Conservation (phyloP, 2,797 vertebrate genomes). For the Limosa lapponica region DNA sequence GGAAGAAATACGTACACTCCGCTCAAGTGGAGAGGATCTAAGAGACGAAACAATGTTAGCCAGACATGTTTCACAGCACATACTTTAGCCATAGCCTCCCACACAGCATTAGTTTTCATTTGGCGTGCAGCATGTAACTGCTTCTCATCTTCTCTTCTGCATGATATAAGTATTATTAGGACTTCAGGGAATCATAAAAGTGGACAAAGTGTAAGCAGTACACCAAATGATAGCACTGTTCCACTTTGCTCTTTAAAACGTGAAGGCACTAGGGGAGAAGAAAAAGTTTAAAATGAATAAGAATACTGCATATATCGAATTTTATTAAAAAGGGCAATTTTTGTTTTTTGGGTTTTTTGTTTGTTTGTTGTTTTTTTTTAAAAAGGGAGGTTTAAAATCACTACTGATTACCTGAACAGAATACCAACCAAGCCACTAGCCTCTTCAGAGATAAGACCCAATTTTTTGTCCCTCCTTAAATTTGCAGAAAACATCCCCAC, state of each 20-base stretch:
- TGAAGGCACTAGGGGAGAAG: not conserved
- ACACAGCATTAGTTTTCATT: conserved; percentile 27
- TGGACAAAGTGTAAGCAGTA: not conserved
- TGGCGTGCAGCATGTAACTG: not conserved
- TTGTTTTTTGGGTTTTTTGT: not conserved
- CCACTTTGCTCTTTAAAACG: not conserved
- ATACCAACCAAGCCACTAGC: not conserved
- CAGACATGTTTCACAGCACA: conserved; percentile 7
- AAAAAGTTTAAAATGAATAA: not conserved
- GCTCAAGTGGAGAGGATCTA: not conserved
- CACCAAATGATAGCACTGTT: not conserved
- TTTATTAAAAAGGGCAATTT: not conserved
- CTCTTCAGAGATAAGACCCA: not conserved
- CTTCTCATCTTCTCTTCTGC: conserved; percentile 12
- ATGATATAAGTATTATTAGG: conserved; percentile 13
- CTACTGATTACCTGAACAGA: not conserved
- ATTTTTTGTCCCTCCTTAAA: not conserved
- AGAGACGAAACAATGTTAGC: conserved; percentile 35
- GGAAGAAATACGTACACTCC: not conserved
- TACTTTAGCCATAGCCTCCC: conserved; percentile 39
- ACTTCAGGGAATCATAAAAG: not conserved
- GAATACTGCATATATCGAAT: not conserved
- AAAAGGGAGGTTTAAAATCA: not conserved
- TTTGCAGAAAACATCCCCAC: not conserved
- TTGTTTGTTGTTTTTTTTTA: not conserved